Conservation (phyloP, 2,113 vertebrate genomes). For the Percopsis transmontana region DNA sequence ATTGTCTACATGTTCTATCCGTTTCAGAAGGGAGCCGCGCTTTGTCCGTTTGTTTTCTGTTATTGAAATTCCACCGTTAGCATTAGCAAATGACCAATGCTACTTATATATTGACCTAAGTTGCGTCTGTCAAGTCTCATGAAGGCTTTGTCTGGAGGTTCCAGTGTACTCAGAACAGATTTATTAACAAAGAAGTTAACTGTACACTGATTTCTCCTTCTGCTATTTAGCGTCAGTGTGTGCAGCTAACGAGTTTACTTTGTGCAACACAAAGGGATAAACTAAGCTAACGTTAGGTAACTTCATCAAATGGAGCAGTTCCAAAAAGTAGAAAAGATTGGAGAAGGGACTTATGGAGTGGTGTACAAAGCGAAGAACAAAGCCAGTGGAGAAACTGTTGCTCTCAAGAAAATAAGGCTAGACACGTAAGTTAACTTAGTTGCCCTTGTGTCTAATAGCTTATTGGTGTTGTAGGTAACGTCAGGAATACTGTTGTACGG, state of each 20-base stretch:
- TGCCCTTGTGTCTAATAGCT: not conserved
- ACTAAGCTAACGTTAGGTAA: not conserved
- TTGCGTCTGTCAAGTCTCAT: not conserved
- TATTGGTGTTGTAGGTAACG: not conserved
- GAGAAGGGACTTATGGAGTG: conserved; percentile 93
- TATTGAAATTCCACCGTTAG: not conserved
- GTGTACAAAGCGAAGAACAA: conserved; percentile 95
- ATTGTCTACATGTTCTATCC: conserved; percentile 41
- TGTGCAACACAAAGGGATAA: conserved; percentile 52
- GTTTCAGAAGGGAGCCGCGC: conserved; percentile 8
- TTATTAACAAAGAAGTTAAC: conserved; percentile 10
- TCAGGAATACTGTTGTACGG: not conserved
- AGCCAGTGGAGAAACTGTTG: conserved; percentile 91
- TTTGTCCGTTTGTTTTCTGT: not conserved
- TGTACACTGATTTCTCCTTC: conserved; percentile 16
- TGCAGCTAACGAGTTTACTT: conserved; percentile 45
- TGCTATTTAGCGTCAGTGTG: conserved; percentile 2
- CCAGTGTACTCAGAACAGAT: not conserved
- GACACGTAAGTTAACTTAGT: conserved; percentile 87
- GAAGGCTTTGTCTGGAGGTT: not conserved
- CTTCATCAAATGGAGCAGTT: conserved; percentile 84
- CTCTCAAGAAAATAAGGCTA: conserved; percentile 92
- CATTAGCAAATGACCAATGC: not conserved
- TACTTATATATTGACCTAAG: not conserved
- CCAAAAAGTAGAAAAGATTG: conserved; percentile 96